phyloP scores from a whole-genome alignment of 2,113 vertebrate species.

The Callipepla californica region DNA sequence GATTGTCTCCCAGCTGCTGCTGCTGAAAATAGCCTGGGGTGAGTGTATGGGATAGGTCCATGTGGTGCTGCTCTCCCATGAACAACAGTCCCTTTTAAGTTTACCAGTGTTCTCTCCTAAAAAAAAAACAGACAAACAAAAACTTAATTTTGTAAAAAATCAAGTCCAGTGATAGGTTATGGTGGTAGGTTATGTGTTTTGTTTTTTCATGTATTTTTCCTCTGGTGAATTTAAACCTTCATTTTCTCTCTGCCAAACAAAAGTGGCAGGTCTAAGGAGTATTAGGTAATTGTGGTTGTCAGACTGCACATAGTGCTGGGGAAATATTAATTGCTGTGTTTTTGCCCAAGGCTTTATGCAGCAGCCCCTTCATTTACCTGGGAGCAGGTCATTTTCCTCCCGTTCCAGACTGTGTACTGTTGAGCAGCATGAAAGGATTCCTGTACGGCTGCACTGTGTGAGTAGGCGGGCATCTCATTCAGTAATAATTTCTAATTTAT shows the following conservation, averaged over 20 bases:
- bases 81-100: constrained; percentile 49
- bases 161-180: background rate
- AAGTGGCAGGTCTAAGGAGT: constrained; percentile 69
- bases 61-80: background rate
- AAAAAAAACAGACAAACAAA: background rate
- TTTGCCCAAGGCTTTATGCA: constrained; percentile 54
- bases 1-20: background rate
- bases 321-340: constrained; percentile 75
- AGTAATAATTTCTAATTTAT: constrained; percentile 80
- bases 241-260: constrained; percentile 66
- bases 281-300: constrained; percentile 77
- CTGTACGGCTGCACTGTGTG: constrained; percentile 67
- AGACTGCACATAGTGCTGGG: constrained; percentile 50
- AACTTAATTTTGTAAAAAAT: constrained; percentile 4
- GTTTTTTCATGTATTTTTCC: background rate
- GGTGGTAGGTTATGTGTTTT: background rate
- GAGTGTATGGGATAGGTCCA: background rate
- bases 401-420: constrained; percentile 30
- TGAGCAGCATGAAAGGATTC: constrained; percentile 72
- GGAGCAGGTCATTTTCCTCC: constrained; percentile 58
- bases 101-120: background rate
- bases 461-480: constrained; percentile 78
- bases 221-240: constrained; percentile 60
- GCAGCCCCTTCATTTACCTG: constrained; percentile 40
- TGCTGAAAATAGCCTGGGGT: background rate